Conservation (phyloP, 2,888 invertebrate species). For the Drosophila emarginata region DNA sequence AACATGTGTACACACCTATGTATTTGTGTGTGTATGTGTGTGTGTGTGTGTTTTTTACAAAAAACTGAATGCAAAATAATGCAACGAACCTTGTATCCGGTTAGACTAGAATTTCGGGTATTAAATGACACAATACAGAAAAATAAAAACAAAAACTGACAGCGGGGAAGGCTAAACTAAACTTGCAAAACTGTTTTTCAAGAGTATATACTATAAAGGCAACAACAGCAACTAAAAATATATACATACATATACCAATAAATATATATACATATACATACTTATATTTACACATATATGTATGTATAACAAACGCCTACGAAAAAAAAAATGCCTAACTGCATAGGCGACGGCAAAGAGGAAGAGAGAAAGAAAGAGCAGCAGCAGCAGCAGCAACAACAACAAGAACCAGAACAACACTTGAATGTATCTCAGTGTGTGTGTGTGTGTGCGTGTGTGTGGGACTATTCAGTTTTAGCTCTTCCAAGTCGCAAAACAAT, state of each 20-base stretch:
- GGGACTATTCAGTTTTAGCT: conserved; percentile 70
- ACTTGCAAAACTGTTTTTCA: conserved; percentile 47
- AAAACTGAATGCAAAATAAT: conserved; percentile 71
- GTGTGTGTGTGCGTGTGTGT: conserved; percentile 28
- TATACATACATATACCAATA: conserved; percentile 11
- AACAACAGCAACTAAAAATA: background rate
- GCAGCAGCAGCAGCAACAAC: conserved; percentile 17
- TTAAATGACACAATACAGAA: conserved; percentile 65
- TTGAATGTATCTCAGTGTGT: conserved; percentile 49
- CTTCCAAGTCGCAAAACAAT: conserved; percentile 40
- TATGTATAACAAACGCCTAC: conserved; percentile 63
- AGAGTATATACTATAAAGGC: conserved; percentile 10
- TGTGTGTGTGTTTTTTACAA: conserved; percentile 2
- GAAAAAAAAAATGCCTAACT: conserved; percentile 66
- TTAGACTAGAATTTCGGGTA: conserved; percentile 80
- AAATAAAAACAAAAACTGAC: conserved; percentile 17
- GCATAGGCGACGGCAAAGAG: conserved; percentile 53
- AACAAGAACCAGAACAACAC: conserved; percentile 61
- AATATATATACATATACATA: conserved; percentile 9
- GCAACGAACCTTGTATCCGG: conserved; percentile 79
- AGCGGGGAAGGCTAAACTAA: conserved; percentile 64
- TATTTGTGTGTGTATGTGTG: background rate
- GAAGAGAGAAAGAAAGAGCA: background rate
- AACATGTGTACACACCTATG: background rate
- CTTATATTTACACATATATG: conserved; percentile 3